phyloP scores from a whole-genome alignment of 1,140 invertebrate genomes.

The Halotydeus destructor region DNA sequence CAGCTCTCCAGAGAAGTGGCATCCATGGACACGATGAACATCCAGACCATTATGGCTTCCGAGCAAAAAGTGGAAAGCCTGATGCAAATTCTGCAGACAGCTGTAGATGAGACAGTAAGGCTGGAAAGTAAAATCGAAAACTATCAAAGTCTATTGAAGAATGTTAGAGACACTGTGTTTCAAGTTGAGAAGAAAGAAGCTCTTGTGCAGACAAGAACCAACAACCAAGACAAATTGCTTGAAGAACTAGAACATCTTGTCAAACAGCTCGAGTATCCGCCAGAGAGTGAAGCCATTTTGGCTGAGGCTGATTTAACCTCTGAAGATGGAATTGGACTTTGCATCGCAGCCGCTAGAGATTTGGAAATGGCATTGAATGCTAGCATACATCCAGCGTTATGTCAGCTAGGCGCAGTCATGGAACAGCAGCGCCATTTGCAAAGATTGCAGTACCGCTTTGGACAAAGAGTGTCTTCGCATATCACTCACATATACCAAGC shows the following conservation, averaged over 20 bases:
- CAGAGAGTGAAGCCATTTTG: conserved; percentile 42
- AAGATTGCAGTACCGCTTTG: conserved; percentile 62
- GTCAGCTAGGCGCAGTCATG: conserved; percentile 53
- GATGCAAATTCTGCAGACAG: conserved; percentile 46
- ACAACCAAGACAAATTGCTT: conserved; percentile 55
- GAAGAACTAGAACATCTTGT: conserved; percentile 57
- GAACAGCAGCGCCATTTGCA: conserved; percentile 68
- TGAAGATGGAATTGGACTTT: conserved; percentile 45
- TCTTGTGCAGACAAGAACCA: conserved; percentile 60
- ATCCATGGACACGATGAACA: conserved; percentile 60
- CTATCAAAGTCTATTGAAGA: conserved; percentile 25
- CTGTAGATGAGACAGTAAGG: conserved; percentile 48
- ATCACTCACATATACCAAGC: conserved; percentile 84
- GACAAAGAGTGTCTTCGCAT: conserved; percentile 54
- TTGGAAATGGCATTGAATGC: conserved; percentile 53
- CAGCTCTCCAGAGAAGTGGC: conserved; percentile 55
- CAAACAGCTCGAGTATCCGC: conserved; percentile 48
- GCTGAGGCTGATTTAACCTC: conserved; percentile 50
- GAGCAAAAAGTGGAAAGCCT: conserved; percentile 57
- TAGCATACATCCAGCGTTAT: conserved; percentile 32
- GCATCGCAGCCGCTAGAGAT: conserved; percentile 53
- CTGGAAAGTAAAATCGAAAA: conserved; percentile 12
- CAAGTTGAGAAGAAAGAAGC: conserved; percentile 81
- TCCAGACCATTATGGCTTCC: conserved; percentile 61
- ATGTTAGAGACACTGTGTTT: conserved; percentile 60